Evolutionary conservation across 2,797 vertebrate species (phyloP).

Genomic region (Thalassophryne amazonica): DNA sequence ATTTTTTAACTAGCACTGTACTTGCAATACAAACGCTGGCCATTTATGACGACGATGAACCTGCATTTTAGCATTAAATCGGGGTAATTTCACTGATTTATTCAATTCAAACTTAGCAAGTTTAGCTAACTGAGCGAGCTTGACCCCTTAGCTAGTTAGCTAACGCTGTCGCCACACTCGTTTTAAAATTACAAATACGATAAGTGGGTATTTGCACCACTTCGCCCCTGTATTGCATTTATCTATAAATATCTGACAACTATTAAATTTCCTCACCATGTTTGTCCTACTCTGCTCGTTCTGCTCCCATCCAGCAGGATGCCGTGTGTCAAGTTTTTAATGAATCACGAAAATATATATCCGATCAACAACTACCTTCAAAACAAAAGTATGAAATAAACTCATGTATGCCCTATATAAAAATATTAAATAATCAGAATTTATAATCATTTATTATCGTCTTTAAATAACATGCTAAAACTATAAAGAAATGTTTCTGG

Average conservation of each 20-base stretch:
- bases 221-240: too few relatives aligned
- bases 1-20: too few relatives aligned
- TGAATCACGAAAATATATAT: constrained; percentile 2
- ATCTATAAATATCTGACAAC: too few relatives aligned
- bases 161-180: constrained; percentile 46
- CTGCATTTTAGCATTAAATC: too few relatives aligned
- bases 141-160: constrained; percentile 42
- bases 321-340: constrained; percentile 34
- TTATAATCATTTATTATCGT: fast-evolving
- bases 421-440: fast-evolving
- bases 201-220: not conserved
- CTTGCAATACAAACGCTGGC: too few relatives aligned
- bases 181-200: constrained; percentile 4
- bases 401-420: fast-evolving
- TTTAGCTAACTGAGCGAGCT: constrained; percentile 19
- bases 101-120: constrained; percentile 9
- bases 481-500: too few relatives aligned
- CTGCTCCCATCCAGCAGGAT: constrained; percentile 78
- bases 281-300: constrained; percentile 79
- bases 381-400: constrained; percentile 21
- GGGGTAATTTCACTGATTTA: not conserved
- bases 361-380: constrained; percentile 30
- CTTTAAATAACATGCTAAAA: too few relatives aligned
- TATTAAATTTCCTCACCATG: constrained; percentile 83
- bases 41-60: too few relatives aligned